Base-by-base conservation (phyloP, 2,113 vertebrate species). In the Argyrosomus japonicus region DNA sequence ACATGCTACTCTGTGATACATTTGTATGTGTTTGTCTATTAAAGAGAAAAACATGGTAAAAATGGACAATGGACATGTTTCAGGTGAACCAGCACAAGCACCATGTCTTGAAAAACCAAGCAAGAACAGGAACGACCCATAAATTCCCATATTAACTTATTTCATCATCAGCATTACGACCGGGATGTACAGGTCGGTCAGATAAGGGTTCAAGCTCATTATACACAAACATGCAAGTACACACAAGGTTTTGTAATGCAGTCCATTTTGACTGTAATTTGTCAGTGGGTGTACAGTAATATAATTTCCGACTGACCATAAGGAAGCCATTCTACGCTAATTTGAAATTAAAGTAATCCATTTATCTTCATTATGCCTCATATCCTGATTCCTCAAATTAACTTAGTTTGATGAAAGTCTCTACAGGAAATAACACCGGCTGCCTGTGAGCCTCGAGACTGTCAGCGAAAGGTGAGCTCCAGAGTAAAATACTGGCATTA, bases 321-420 rank as follows among this genome's bases (percentile, higher is more conserved):
- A 87, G 51, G 68, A 85, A 76, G 13, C 64, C 51, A 67, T 53
- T 83, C 47, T 61, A 2, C 17, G 68, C 27, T 68, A 17, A 83
- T 75, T 80, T 75, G 23, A 89, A 85, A 88, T 72, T 29, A 84
- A 88, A 83, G 17, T 86, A 80, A 90, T 88, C 71, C 68, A 78
- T 91, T 92, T 81, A 91, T 89, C 79, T 88, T 80, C 61, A 86
- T 75, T 84, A 68, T 18, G 0, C 50, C 68, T 81, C 75, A 76
- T 68, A 65, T 84, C 81, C 82, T 84, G 84, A 82, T 83, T 71
- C 68, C 71, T 79, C 67, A 75, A 81, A 88, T 81, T 11, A 85
- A 86, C 58, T 87, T 56, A 83, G 75, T 51, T 79, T 83, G 23
- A 79, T 81, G 60, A 68, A 85, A 67, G 47, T 65, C 63, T 65